phyloP scores from a whole-genome alignment of 2,888 invertebrate species.

The Quadroppia sp. region DNA sequence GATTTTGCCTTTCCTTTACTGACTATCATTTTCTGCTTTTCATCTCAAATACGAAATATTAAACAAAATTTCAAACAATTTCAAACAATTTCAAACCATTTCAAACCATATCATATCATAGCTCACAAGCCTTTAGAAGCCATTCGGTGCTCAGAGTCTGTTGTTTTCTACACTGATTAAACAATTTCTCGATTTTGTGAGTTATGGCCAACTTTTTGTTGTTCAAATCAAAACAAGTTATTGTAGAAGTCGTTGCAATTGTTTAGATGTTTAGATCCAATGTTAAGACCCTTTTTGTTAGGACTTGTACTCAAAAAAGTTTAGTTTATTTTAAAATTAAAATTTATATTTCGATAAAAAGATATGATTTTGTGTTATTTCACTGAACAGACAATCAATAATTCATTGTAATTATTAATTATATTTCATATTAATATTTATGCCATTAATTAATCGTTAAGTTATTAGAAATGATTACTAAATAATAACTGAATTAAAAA shows the following conservation, averaged over 20 bases:
- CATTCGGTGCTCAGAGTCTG: neutral
- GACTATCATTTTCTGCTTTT: neutral
- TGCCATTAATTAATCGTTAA: neutral
- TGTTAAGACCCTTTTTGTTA: neutral
- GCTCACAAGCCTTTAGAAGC: neutral
- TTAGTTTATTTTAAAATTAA: slow-evolving; percentile 16
- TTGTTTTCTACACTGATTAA: neutral
- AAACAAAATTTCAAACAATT: neutral
- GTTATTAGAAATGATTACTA: neutral
- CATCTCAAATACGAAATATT: neutral
- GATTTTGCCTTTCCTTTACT: neutral
- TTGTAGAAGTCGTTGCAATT: neutral
- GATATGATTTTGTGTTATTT: too few relatives aligned
- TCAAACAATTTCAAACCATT: neutral
- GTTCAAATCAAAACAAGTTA: slow-evolving; percentile 6
- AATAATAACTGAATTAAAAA: neutral
- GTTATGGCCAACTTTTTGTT: slow-evolving; percentile 8
- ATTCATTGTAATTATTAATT: neutral
- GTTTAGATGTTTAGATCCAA: neutral
- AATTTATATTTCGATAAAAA: slow-evolving; percentile 14
- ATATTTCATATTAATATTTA: neutral
- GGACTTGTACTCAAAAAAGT: slow-evolving; percentile 14
- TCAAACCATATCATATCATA: neutral
- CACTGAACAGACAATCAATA: too few relatives aligned
- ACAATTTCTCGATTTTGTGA: neutral